Evolutionary conservation across 1,140 invertebrate genomes (phyloP), one percentile per base, ranked within the genome.

Genomic region (Macrobrachium rosenbergii): DNA sequence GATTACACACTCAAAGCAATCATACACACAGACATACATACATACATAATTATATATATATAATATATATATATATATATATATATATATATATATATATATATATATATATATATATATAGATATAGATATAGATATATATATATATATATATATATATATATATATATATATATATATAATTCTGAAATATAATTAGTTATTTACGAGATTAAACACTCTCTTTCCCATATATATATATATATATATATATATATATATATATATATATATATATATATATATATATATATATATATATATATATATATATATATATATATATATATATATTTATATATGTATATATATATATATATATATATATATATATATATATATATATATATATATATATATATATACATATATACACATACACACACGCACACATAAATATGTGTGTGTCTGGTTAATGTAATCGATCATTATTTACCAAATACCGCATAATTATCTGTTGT

Each of bases 351-450:
- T 69, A 69, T 69, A 69, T 69, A 69, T 69, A 69, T 69, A 69
- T 69, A 69, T 69, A n/a, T 69, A n/a, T 69, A n/a, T 69, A n/a
- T 69, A n/a, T 69, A n/a, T 69, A n/a, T 69, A n/a, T 69, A n/a
- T 69, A n/a, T 69, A n/a, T 69, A n/a, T 69, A 1, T 69, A 14
- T 69, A 14, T 69, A 14, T 69, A 28, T 69, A 14, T 69, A 14
- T 69, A 14, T 69, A 14, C 19, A 14, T 69, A 8, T 69, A 28
- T 69, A 28, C 19, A 28, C 19, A 28, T 69, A 28, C 19, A 28
- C 19, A 17, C 19, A 17, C 19, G 17, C 0, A 7, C 19, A 7
- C 19, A 7, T 69, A 8, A 11, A 8, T 69, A 3, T 23, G 19
- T 69, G 19, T 23, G 19, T 69, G 19, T 23, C 5, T 69, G 19